phyloP scores from a whole-genome alignment of 1,140 invertebrate species.

The Drosophila sp. region DNA sequence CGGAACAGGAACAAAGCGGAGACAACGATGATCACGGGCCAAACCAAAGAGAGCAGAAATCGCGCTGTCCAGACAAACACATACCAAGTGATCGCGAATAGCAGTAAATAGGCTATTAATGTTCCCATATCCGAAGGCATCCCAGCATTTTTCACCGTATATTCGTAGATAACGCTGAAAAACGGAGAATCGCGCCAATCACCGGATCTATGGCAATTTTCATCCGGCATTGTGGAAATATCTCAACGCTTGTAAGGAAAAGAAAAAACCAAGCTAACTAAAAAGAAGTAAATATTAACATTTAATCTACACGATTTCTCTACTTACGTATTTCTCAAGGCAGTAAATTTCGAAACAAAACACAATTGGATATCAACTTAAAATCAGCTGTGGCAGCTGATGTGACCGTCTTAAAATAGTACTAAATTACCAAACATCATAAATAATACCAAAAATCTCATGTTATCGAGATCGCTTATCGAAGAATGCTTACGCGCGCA shows the following conservation, averaged over 20 bases:
- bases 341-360: background rate
- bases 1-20: constrained; percentile 37
- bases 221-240: constrained; percentile 19
- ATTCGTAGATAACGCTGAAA: constrained; percentile 38
- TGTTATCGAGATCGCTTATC: constrained; percentile 33
- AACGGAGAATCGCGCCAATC: constrained; percentile 35
- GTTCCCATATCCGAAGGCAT: constrained; percentile 59
- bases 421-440: background rate
- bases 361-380: background rate
- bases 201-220: background rate
- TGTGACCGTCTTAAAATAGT: background rate
- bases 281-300: background rate
- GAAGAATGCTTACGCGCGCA: background rate
- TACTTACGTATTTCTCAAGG: background rate
- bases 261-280: constrained; percentile 5
- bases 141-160: constrained; percentile 46
- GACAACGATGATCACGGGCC: constrained; percentile 46
- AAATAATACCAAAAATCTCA: constrained; percentile 14
- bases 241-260: background rate
- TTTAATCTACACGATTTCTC: background rate
- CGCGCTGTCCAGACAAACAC: constrained; percentile 24
- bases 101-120: constrained; percentile 50
- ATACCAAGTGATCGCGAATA: constrained; percentile 50
- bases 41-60: constrained; percentile 46
- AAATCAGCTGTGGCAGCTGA: background rate